Evolutionary conservation across 2,888 invertebrate genomes (phyloP).

Genomic region (Callimorpha dominula): DNA sequence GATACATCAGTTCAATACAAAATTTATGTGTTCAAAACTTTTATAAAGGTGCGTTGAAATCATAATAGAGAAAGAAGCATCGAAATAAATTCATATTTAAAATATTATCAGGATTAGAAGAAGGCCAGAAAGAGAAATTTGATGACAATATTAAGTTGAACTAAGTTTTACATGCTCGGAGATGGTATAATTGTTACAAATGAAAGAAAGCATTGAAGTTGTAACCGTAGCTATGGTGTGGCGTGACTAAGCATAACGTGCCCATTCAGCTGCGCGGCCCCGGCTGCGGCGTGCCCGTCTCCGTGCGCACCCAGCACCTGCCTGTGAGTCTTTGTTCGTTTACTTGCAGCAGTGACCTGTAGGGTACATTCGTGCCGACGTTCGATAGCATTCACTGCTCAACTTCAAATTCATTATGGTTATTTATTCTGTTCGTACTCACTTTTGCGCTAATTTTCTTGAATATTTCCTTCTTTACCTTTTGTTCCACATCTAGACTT

Average conservation of each 20-base stretch:
- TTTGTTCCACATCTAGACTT: background rate
- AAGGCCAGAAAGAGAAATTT: background rate
- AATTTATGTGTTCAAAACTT: too few relatives aligned
- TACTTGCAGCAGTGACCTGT: slow-evolving; percentile 7
- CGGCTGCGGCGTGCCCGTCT: slow-evolving; percentile 59
- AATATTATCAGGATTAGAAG: too few relatives aligned
- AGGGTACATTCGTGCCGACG: slow-evolving; percentile 9
- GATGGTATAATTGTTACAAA: background rate
- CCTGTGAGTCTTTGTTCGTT: slow-evolving; percentile 63
- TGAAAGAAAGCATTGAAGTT: slow-evolving; percentile 29
- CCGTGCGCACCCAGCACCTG: slow-evolving; percentile 66
- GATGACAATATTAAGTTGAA: background rate
- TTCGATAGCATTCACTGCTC: background rate
- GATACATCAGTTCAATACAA: too few relatives aligned
- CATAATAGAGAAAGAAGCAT: background rate
- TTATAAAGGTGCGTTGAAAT: background rate
- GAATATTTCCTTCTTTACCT: background rate
- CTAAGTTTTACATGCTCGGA: too few relatives aligned
- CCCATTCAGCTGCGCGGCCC: slow-evolving; percentile 59
- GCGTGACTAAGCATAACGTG: slow-evolving; percentile 46
- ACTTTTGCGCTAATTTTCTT: background rate
- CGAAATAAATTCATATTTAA: too few relatives aligned
- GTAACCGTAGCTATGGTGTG: slow-evolving; percentile 23
- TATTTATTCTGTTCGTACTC: slow-evolving; percentile 2
- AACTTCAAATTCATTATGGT: background rate